Evolutionary conservation across 2,797 vertebrate genomes (phyloP), one percentile per base, ranked within the genome.

Genomic region (Siniperca scherzeri): DNA sequence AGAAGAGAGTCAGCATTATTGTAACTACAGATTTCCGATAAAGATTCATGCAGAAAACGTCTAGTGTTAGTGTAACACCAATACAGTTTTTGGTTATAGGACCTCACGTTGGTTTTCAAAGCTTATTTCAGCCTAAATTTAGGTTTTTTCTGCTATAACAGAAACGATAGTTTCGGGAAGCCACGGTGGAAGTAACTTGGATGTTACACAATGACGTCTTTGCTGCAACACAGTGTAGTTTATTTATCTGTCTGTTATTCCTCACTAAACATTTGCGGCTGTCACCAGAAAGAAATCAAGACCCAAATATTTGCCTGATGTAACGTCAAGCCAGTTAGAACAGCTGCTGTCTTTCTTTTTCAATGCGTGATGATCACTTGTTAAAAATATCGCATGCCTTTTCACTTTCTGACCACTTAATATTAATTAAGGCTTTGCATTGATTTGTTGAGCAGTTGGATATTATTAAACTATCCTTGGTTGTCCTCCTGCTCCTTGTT

Each of bases 301-400:
- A 53, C 50, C 40, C 48, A 70, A 81, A 82, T 77, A 71, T 77
- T 77, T 82, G 50, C 38, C 22, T 6, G 2, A n/a, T 33, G 36
- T n/a, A 30, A 27, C 1, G 2, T 53, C 13, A 3, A 21, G 68
- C n/a, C 62, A 6, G 7, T 30, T 0, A 1, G 27, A 56, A 7
- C 72, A 75, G 65, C 72, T 75, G 78, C 65, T 9, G 62, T 46
- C 13, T 3, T 5, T 50, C 33, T 33, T 2, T 10, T 1, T 4
- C 5, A 38, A 10, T 0, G 36, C n/a, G 22, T 3, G 0, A 5
- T 4, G 3, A 8, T 17, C 7, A 21, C 33, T 25, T 30, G 3
- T 53, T 38, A 2, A 13, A 8, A 5, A 59, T 11, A 11, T 5
- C 19, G 13, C 46, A 2, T 22, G 65, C 27, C 55, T 14, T 42